Base-by-base conservation (phyloP, 2,888 invertebrate genomes). In the Eupithecia subumbrata region DNA sequence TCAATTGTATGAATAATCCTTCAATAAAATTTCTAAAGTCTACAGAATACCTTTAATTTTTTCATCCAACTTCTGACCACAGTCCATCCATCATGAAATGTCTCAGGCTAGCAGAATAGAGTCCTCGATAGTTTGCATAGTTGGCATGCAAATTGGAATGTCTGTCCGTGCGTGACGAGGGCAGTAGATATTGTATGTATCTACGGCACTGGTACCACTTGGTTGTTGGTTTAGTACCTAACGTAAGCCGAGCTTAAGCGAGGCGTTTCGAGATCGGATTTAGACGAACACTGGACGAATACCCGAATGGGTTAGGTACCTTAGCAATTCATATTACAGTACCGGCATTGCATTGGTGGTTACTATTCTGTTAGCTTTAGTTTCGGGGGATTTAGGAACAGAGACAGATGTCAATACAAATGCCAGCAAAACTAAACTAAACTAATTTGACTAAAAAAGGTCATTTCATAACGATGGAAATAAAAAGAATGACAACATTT, bases 111-210 rank as follows among this genome's bases (percentile, higher is more conserved):
- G 25, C 60, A 60, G 60, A 25, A 60, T 64, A 25, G 40, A 37
- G 14, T 43, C 43, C 43, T 45, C 40, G 25, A 40, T 67, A 73
- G 74, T 63, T 70, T 48, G 63, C 74, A 71, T 69, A 79, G 78
- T 79, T 78, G 71, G 60, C 69, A 79, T 80, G 77, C 76, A 81
- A 81, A 81, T 81, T 76, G 72, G 74, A 76, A 78, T 73, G 71
- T 76, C 70, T 70, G 76, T 64, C 73, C 67, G 76, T 48, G 63
- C 60, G 40, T 76, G 75, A 74, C 76, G 71, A 56, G 64, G 70
- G 66, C 9, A 12, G n/a, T 30, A 30, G 30, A 2, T 5, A 60
- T 30, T 63, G 14, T 64, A 34, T 18, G 30, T 40, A 11, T 37
- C n/a, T 22, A 67, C 66, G 40, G n/a, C 18, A 56, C 22, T 12